Conservation (phyloP, 2,888 invertebrate genomes). For the Drosophila buzzatii region DNA sequence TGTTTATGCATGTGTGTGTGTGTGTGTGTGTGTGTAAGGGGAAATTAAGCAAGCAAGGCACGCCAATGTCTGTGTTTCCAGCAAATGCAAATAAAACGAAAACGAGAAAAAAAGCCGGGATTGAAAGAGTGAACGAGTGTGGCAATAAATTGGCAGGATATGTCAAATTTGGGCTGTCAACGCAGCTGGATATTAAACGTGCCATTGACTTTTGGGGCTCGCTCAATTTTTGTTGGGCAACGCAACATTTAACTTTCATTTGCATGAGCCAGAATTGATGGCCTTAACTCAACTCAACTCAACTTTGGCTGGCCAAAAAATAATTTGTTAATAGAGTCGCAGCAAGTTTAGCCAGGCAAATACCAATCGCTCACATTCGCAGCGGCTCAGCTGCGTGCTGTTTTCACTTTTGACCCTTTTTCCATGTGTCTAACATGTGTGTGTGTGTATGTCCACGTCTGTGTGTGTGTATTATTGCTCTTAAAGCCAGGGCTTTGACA, state of each 20-base stretch:
- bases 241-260: conserved; percentile 52
- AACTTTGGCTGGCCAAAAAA: conserved; percentile 15
- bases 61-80: conserved; percentile 37
- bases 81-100: conserved; percentile 45
- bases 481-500: conserved; percentile 68
- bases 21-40: conserved; percentile 2
- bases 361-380: conserved; percentile 52
- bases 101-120: background rate
- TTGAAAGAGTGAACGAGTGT: conserved; percentile 10
- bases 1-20: conserved; percentile 6
- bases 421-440: conserved; percentile 15
- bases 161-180: conserved; percentile 46
- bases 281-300: conserved; percentile 16
- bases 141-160: conserved; percentile 26
- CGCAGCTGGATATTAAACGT: conserved; percentile 73
- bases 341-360: conserved; percentile 15
- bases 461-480: conserved; percentile 45
- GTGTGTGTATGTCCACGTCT: conserved; percentile 1
- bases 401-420: conserved; percentile 69
- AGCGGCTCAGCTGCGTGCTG: conserved; percentile 46
- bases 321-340: conserved; percentile 50
- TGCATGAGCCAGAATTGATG: conserved; percentile 72
- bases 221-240: conserved; percentile 1
- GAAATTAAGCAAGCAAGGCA: conserved; percentile 61
- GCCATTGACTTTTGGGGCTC: conserved; percentile 67